These are phyloP conservation scores for Cotesia glomerata DNA, from an alignment of 1,140 invertebrate species.

Conservation along the genomic window DNA sequence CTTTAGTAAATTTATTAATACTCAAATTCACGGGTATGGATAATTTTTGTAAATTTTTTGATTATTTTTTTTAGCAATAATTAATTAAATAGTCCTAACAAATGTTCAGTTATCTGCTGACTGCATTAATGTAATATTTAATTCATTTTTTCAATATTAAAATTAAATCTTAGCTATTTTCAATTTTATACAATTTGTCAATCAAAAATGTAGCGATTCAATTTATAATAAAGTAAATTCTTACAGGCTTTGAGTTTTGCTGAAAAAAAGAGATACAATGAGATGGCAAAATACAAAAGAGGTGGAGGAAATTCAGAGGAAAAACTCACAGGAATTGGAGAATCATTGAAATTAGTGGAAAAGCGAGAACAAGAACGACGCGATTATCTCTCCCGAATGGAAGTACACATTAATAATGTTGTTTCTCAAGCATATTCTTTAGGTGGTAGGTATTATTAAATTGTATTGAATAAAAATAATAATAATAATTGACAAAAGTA, in stretches of 20 bases:
- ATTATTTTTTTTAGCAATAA: no score
- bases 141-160: no score
- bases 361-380: neutral
- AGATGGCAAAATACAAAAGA: conserved; percentile 9
- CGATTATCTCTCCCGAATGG: conserved; percentile 16
- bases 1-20: no score
- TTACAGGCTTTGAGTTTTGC: conserved; percentile 1
- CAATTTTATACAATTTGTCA: neutral
- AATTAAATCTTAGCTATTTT: no score
- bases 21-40: no score
- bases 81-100: no score
- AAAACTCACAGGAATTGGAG: conserved; percentile 13
- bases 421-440: neutral
- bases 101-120: no score
- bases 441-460: neutral
- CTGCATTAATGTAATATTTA: no score
- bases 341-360: conserved; percentile 2
- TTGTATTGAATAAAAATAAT: neutral
- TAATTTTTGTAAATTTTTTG: no score
- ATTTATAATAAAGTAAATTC: neutral
- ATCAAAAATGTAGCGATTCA: no score
- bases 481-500: neutral
- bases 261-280: conserved; percentile 12
- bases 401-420: neutral
- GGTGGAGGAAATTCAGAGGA: neutral